Evolutionary conservation across 2,888 invertebrate species (phyloP).

Genomic region (Synergus umbraculus): DNA sequence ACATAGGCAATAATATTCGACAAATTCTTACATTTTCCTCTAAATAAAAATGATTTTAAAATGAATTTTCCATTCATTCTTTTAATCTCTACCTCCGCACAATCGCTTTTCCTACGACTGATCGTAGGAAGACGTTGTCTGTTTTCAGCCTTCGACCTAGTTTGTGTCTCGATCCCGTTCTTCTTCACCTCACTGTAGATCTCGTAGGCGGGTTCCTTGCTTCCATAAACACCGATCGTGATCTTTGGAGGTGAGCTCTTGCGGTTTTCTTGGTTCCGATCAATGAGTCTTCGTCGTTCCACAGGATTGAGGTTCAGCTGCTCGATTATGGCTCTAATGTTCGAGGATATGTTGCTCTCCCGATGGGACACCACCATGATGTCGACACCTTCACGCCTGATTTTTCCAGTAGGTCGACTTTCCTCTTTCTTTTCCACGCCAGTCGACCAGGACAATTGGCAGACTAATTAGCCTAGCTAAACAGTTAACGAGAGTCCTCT

Average conservation of each 20-base stretch:
- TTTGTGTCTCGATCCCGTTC: slow-evolving; percentile 38
- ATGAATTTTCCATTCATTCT: background rate
- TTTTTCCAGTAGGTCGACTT: slow-evolving; percentile 25
- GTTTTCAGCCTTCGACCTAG: slow-evolving; percentile 35
- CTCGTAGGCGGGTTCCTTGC: slow-evolving; percentile 64
- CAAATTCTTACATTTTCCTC: no score
- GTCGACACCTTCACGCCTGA: background rate
- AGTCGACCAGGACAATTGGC: slow-evolving; percentile 21
- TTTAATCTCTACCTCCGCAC: slow-evolving; percentile 31
- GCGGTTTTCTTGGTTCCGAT: slow-evolving; percentile 60
- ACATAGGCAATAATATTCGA: no score
- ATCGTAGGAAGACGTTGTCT: slow-evolving; percentile 39
- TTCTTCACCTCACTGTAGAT: slow-evolving; percentile 51
- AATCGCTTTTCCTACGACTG: slow-evolving; percentile 32
- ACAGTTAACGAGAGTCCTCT: slow-evolving; percentile 12
- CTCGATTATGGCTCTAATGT: slow-evolving; percentile 75
- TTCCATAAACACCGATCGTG: slow-evolving; percentile 74
- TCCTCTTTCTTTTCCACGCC: slow-evolving; percentile 14
- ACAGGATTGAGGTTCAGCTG: slow-evolving; percentile 74
- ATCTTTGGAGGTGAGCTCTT: slow-evolving; percentile 63
- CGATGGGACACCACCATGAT: slow-evolving; percentile 74
- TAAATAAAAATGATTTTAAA: background rate
- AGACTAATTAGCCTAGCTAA: slow-evolving; percentile 23
- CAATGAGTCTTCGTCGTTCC: slow-evolving; percentile 68
- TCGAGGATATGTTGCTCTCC: slow-evolving; percentile 72